Evolutionary conservation across 2,113 vertebrate genomes (phyloP).

Genomic region (Motacilla alba): DNA sequence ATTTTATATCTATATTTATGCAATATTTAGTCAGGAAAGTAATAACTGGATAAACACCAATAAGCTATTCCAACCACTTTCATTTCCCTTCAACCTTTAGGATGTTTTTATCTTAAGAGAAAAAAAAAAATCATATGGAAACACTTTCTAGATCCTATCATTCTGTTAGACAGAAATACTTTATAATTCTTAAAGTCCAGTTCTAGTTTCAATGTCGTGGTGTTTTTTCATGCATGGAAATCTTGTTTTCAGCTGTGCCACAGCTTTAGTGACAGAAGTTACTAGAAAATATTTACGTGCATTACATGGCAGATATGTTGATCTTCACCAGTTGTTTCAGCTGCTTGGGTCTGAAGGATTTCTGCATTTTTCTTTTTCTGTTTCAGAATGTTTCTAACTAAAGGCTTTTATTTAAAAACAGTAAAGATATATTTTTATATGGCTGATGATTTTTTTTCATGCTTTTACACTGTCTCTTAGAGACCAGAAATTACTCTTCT

Average conservation of each 20-base stretch:
- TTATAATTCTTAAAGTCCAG: background rate
- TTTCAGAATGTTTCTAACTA: background rate
- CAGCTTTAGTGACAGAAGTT: background rate
- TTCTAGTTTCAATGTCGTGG: background rate
- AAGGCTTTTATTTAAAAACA: background rate
- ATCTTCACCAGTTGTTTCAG: background rate
- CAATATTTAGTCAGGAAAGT: background rate
- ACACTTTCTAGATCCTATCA: background rate
- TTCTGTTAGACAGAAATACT: background rate
- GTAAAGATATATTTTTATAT: background rate
- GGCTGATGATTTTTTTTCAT: background rate
- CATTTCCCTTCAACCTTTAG: background rate
- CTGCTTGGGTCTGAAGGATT: background rate
- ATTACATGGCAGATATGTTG: background rate
- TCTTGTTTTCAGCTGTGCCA: background rate
- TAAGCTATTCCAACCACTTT: background rate
- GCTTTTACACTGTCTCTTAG: background rate
- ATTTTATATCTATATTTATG: background rate
- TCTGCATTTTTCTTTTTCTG: background rate
- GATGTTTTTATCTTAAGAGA: background rate
- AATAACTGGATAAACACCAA: background rate
- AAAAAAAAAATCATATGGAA: background rate
- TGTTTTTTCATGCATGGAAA: background rate
- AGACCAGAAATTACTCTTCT: background rate
- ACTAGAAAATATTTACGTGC: background rate